Evolutionary conservation across 2,797 vertebrate genomes (phyloP), one percentile per base, ranked within the genome.

Genomic region (Champsocephalus esox): DNA sequence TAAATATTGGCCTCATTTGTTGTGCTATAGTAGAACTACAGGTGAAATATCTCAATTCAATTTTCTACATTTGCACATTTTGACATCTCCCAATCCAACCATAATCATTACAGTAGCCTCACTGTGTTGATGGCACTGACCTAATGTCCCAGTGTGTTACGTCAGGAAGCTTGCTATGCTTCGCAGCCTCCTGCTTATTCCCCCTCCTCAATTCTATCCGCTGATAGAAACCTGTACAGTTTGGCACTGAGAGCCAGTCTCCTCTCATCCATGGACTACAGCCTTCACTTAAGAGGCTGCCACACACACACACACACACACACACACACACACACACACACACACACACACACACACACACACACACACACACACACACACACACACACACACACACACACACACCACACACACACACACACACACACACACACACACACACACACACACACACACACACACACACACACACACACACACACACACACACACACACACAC

Each of bases 231-330:
- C 79, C 79, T 82, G 76, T 51, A 62, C 78, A 66, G 75, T 24
- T 73, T 63, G 81, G 82, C 80, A 77, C 72, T 24, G 68, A 82
- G 73, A 80, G 79, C 19, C 44, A 66, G 71, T 72, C 70, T 55
- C 66, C 77, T 79, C 80, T 90, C 86, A 89, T 87, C 92, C 81
- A 43, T 89, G 81, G 91, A 88, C 85, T 67, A 65, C 69, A 84
- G 79, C 70, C 32, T 66, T 83, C 75, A 75, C 74, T 86, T 85
- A 79, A 77, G 61, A 80, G 71, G 61, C 60, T 84, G 60, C 82
- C 87, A 82, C 78, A 65, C 85, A 28, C 28, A 5, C 50, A 59
- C 41, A 64, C 62, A 62, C 12, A 61, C 43, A 61, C 24, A 28
- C 49, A 52, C n/a, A 28, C 24, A 28, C 24, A 28, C 24, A 28